Conservation (phyloP, 2,888 invertebrate genomes). For the Eupithecia dodoneata region DNA sequence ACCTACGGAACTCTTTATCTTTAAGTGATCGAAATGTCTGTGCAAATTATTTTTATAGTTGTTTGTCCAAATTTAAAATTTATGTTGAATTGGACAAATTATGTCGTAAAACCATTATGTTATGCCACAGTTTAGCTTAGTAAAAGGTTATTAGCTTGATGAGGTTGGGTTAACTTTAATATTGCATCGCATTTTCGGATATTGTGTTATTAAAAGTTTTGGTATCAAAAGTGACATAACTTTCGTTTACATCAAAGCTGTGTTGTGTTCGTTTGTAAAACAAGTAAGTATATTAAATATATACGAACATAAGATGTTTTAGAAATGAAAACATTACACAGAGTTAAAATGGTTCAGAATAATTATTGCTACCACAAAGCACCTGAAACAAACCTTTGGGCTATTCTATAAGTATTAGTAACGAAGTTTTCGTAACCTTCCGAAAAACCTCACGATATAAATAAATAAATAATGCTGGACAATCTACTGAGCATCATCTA, state of each 20-base stretch:
- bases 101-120: background rate
- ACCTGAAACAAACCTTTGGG: background rate
- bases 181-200: background rate
- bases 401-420: background rate
- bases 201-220: background rate
- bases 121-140: constrained; percentile 37
- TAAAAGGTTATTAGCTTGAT: background rate
- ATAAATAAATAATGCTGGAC: too few species aligned
- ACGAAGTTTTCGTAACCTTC: background rate
- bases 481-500: too few species aligned
- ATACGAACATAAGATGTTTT: background rate
- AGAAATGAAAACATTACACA: background rate
- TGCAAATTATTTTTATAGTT: background rate
- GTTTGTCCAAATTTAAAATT: background rate
- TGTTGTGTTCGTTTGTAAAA: background rate
- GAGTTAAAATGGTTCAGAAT: too few species aligned
- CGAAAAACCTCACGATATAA: background rate
- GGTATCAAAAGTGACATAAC: background rate
- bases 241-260: too few species aligned
- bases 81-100: background rate
- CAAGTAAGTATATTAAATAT: background rate
- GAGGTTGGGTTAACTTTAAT: background rate
- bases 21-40: background rate
- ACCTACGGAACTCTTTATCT: background rate
- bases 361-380: background rate